Percentiles rank a stretch among this genome's conserved stretches.
phyloP scores from a whole-genome alignment of 2,113 vertebrate species.

The Engraulis encrasicolus region DNA sequence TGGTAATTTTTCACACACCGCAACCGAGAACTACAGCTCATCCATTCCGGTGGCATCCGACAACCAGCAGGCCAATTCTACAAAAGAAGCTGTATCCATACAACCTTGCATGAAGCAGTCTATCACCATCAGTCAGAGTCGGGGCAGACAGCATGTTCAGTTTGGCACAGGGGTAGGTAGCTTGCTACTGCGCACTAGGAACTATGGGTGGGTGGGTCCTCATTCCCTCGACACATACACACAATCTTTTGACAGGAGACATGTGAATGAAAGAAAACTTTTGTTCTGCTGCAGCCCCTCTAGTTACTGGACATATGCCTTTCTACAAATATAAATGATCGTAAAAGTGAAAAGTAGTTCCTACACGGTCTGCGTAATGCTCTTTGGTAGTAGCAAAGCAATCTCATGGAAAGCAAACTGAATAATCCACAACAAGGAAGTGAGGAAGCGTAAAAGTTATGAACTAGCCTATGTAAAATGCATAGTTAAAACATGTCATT shows the following conservation, averaged over 20 bases:
- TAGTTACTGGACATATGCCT: background rate
- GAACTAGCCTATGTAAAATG: background rate
- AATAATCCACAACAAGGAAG: background rate
- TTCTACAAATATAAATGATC: background rate
- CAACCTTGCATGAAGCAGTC: constrained; percentile 22
- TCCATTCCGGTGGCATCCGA: constrained; percentile 23
- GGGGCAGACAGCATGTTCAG: constrained; percentile 27
- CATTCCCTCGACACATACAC: background rate
- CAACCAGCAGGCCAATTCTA: constrained; percentile 24
- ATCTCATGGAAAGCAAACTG: background rate
- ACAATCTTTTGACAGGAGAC: background rate
- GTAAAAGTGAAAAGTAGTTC: background rate
- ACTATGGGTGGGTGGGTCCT: constrained; percentile 6
- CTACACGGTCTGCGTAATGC: background rate
- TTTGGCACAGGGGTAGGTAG: constrained; percentile 2
- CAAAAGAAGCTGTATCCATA: constrained; percentile 38
- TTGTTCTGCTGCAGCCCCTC: background rate
- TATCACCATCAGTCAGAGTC: constrained; percentile 39
- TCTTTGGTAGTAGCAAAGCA: background rate
- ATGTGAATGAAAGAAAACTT: constrained; percentile 13
- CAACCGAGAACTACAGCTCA: background rate
- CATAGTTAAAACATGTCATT: background rate
- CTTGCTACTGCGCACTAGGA: background rate
- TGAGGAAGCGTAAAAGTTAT: background rate
- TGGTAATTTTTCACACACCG: background rate